These are phyloP conservation scores for Siphamia tubifer DNA, from an alignment of 2,113 vertebrate genomes.

Conservation along the genomic window DNA sequence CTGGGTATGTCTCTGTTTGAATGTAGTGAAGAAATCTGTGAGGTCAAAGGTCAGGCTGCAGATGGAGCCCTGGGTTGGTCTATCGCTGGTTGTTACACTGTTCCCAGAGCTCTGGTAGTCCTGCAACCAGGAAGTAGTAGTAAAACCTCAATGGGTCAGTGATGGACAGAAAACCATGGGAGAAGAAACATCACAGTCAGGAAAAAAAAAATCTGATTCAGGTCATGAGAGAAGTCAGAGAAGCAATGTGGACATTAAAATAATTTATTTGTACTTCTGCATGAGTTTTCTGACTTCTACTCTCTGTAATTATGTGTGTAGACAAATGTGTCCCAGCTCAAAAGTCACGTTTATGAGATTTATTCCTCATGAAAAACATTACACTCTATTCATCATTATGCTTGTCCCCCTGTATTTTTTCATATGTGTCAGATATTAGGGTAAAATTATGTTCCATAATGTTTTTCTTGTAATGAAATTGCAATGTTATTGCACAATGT, in stretches of 20 bases:
- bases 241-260: slow-evolving; percentile 10
- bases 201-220: slow-evolving; percentile 16
- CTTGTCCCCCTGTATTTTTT: too few species aligned
- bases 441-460: too few species aligned
- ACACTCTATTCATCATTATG: too few species aligned
- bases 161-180: slow-evolving; percentile 21
- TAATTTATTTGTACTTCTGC: slow-evolving; percentile 13
- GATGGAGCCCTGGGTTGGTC: slow-evolving; percentile 28
- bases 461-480: background rate
- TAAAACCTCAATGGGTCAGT: slow-evolving; percentile 44
- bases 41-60: slow-evolving; percentile 24
- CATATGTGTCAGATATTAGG: too few species aligned
- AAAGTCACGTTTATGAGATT: background rate
- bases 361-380: too few species aligned
- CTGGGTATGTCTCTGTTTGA: background rate
- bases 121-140: slow-evolving; percentile 32
- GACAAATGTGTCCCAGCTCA: background rate
- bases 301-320: slow-evolving; percentile 10
- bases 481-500: slow-evolving; percentile 7
- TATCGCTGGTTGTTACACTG: background rate
- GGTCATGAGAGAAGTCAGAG: slow-evolving; percentile 67
- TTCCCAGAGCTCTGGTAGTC: slow-evolving; percentile 44
- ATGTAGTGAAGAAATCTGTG: background rate
- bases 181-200: slow-evolving; percentile 16
- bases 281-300: too few species aligned